These are phyloP conservation scores for Astyanax mexicanus DNA, from an alignment of 2,797 vertebrate species.

Conservation along the genomic window DNA sequence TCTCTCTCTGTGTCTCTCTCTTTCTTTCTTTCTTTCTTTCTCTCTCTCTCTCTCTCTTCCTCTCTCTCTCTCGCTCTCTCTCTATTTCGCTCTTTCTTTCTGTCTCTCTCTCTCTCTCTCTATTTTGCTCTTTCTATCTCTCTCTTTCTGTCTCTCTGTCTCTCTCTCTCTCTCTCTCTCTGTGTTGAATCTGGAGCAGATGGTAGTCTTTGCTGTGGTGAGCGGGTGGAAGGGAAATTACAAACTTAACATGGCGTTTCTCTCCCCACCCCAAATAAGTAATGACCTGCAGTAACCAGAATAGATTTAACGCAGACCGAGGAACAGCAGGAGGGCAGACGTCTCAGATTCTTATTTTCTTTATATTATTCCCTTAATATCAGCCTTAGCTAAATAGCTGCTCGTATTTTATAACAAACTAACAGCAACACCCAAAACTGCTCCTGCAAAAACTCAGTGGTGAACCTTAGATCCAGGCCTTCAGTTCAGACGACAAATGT, in stretches of 20 bases:
- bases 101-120: conserved; percentile 64
- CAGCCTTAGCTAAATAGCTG: not conserved
- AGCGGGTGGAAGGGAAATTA: conserved; percentile 81
- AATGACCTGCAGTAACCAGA: conserved; percentile 73
- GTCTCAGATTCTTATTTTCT: conserved; percentile 14
- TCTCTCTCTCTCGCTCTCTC: conserved; percentile 61
- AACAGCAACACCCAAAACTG: not conserved
- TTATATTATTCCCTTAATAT: not conserved
- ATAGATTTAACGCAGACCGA: conserved; percentile 69
- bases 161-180: conserved; percentile 59
- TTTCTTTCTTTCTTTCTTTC: conserved; percentile 70
- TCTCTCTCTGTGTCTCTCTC: conserved; percentile 65
- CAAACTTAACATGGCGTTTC: conserved; percentile 72
- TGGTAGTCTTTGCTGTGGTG: conserved; percentile 78
- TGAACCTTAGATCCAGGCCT: no score
- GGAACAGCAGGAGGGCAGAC: conserved; percentile 9
- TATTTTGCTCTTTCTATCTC: conserved; percentile 69
- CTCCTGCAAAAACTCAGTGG: not conserved
- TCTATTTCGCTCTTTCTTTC: no score
- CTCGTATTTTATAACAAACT: not conserved
- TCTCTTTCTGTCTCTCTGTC: conserved; percentile 64
- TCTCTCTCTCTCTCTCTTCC: conserved; percentile 68
- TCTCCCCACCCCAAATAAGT: conserved; percentile 82
- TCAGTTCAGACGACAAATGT: no score
- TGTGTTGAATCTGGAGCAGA: conserved; percentile 69